Conservation (phyloP, 2,113 vertebrate genomes). For the Chionomys nivalis region DNA sequence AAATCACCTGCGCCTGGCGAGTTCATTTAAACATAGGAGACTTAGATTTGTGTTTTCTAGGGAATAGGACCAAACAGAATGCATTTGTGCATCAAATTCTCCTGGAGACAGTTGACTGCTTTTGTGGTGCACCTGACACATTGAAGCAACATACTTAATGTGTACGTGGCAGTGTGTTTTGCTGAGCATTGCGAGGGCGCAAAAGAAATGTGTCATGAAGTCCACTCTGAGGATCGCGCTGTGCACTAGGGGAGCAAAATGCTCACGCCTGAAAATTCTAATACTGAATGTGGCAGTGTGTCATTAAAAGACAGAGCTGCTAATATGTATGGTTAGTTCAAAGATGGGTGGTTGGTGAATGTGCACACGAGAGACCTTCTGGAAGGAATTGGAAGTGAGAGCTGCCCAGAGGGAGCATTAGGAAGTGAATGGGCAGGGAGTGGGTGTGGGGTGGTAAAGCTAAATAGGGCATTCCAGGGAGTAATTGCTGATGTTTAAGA, state of each 20-base stretch:
- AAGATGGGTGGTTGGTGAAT: neutral
- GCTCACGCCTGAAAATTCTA: neutral
- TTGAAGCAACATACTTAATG: neutral
- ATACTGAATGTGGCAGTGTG: neutral
- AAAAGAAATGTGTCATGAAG: neutral
- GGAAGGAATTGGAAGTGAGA: neutral
- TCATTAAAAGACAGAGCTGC: neutral
- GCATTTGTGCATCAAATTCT: neutral
- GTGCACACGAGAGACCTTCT: neutral
- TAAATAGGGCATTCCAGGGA: neutral
- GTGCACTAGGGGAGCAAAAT: neutral
- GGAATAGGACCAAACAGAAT: neutral
- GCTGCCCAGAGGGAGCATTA: neutral
- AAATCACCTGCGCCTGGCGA: neutral
- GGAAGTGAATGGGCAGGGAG: neutral
- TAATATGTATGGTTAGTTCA: neutral
- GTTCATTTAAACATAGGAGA: conserved; percentile 20
- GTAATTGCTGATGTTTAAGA: neutral
- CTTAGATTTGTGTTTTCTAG: conserved; percentile 1
- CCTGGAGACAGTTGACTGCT: neutral
- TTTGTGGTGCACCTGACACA: neutral
- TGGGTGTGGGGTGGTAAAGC: neutral
- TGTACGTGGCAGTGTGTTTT: neutral
- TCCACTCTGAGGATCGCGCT: neutral
- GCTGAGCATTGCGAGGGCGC: neutral